These are phyloP conservation scores for Sciaenops ocellatus DNA, from an alignment of 2,797 vertebrate genomes.

Conservation along the genomic window DNA sequence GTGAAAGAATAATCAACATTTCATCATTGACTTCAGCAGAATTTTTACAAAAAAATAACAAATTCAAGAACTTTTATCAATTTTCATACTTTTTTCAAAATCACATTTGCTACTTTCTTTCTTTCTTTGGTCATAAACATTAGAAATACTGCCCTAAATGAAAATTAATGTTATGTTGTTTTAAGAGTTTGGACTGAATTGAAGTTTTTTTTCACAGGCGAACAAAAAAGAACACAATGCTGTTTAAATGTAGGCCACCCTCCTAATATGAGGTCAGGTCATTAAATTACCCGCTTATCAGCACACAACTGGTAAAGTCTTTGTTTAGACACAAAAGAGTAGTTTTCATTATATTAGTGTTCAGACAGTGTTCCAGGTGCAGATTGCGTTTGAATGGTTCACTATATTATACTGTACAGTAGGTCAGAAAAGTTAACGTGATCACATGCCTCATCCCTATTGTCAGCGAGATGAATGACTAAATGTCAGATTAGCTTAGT, in stretches of 20 bases:
- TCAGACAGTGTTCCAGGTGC: background rate
- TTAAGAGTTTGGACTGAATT: no score
- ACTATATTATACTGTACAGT: background rate
- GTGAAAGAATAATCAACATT: no score
- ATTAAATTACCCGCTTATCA: background rate
- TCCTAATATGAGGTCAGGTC: background rate
- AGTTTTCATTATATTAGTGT: background rate
- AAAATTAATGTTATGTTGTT: background rate
- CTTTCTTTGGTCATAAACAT: no score
- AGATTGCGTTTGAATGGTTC: background rate
- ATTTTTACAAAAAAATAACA: no score
- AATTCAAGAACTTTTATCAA: no score
- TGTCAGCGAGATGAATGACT: background rate
- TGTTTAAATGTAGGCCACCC: slow-evolving; percentile 1
- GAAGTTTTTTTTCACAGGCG: background rate
- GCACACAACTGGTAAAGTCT: background rate
- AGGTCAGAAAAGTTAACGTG: background rate
- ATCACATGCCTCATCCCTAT: background rate
- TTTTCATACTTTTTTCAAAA: no score
- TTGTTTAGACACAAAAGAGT: background rate
- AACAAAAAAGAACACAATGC: background rate
- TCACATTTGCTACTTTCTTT: no score
- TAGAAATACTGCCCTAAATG: no score
- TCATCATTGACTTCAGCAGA: background rate
- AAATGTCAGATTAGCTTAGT: background rate